These are phyloP conservation scores for Rhagonycha fulva DNA, from an alignment of 2,888 invertebrate genomes.

Conservation along the genomic window DNA sequence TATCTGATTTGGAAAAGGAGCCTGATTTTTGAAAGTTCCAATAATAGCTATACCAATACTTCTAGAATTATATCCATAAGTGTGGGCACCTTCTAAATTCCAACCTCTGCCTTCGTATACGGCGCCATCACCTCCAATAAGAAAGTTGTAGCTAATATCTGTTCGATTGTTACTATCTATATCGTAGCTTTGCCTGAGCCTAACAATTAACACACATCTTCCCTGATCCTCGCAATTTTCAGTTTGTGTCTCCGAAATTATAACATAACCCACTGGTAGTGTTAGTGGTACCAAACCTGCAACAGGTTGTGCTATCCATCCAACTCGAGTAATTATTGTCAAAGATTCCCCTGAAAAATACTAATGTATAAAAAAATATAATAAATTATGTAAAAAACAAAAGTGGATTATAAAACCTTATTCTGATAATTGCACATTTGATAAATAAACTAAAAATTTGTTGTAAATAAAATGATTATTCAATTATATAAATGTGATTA, in stretches of 20 bases:
- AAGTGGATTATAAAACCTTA: background rate
- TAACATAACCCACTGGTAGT: background rate
- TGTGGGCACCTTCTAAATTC: conserved; percentile 73
- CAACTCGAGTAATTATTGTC: background rate
- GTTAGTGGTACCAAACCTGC: background rate
- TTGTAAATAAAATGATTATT: background rate
- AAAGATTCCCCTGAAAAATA: background rate
- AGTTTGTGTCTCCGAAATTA: background rate
- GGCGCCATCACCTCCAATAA: conserved; percentile 78
- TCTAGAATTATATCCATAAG: conserved; percentile 66
- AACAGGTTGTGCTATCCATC: background rate
- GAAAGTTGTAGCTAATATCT: conserved; percentile 78
- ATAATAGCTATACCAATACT: conserved; percentile 75
- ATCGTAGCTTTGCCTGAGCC: conserved; percentile 69
- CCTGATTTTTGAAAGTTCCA: conserved; percentile 66
- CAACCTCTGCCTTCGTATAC: conserved; percentile 79
- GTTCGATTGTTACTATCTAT: conserved; percentile 66
- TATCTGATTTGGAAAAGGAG: conserved; percentile 61
- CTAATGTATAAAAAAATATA: background rate
- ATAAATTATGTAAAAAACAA: background rate
- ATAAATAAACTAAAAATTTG: background rate
- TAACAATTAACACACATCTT: background rate
- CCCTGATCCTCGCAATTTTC: background rate
- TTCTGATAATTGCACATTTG: background rate
- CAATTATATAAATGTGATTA: no score